phyloP scores from a whole-genome alignment of 2,888 invertebrate genomes.

The Torymus tubicola region DNA sequence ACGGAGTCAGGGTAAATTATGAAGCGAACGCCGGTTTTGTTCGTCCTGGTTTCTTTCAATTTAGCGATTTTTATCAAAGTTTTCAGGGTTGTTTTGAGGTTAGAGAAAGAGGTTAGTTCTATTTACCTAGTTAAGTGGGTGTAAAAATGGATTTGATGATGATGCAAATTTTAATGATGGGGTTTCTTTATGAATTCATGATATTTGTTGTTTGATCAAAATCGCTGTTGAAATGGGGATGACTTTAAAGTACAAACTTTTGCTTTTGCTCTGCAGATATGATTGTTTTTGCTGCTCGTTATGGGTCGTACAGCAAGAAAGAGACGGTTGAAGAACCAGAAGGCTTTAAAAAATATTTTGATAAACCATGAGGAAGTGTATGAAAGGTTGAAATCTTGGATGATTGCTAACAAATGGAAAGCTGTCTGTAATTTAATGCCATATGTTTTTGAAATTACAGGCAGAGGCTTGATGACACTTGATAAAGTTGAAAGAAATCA shows the following conservation, averaged over 20 bases:
- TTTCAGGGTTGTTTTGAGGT: conserved; percentile 14
- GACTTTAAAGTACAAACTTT: conserved; percentile 26
- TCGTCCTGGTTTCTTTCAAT: not conserved
- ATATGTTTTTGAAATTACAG: conserved; percentile 81
- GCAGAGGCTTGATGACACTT: conserved; percentile 83
- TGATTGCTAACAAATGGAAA: conserved; percentile 64
- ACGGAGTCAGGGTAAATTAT: conserved; percentile 41
- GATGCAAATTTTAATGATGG: not conserved
- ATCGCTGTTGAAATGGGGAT: not conserved
- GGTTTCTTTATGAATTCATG: not conserved
- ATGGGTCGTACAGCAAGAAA: conserved; percentile 72
- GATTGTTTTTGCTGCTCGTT: conserved; percentile 46
- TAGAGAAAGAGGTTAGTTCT: conserved; percentile 39
- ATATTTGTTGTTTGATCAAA: conserved; percentile 10
- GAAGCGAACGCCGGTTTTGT: not conserved
- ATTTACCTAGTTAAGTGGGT: conserved; percentile 6
- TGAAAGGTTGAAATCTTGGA: conserved; percentile 66
- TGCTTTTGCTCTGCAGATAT: conserved; percentile 52
- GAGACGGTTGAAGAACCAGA: conserved; percentile 65
- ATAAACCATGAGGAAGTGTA: conserved; percentile 59
- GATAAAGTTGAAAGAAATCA: conserved; percentile 74
- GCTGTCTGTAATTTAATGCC: conserved; percentile 64
- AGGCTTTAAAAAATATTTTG: conserved; percentile 55
- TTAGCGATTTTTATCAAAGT: conserved; percentile 40
- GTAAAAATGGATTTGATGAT: not conserved